phyloP scores from a whole-genome alignment of 2,113 vertebrate genomes.

The Megaleporinus macrocephalus region DNA sequence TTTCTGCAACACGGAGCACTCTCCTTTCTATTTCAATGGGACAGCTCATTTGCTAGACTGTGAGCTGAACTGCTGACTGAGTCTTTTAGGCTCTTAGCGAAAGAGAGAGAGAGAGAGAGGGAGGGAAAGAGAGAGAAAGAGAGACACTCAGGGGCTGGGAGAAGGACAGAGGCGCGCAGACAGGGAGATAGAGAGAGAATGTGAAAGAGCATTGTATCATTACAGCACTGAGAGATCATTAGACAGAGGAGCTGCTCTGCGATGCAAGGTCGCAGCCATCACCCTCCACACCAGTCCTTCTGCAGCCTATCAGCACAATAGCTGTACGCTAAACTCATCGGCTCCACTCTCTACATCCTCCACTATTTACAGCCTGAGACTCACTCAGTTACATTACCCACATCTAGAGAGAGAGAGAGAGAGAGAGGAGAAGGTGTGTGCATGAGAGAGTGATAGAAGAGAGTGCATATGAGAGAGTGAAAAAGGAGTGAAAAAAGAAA shows the following conservation, averaged over 20 bases:
- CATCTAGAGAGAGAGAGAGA: conserved; percentile 9
- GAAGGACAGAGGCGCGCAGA: conserved; percentile 42
- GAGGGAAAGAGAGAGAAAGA: conserved; percentile 51
- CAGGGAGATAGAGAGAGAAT: conserved; percentile 50
- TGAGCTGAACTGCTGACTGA: conserved; percentile 80
- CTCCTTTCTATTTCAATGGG: conserved; percentile 82
- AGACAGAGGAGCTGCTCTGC: conserved; percentile 71
- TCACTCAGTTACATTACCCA: conserved; percentile 64
- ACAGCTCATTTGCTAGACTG: conserved; percentile 86
- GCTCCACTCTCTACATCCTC: conserved; percentile 52
- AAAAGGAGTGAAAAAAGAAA: neutral
- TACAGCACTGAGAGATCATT: conserved; percentile 78
- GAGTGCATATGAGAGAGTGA: no score
- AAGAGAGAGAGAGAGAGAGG: conserved; percentile 56
- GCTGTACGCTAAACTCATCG: conserved; percentile 71
- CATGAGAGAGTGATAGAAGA: no score
- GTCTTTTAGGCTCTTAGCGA: conserved; percentile 68
- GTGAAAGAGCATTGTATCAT: conserved; percentile 71
- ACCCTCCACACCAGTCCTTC: conserved; percentile 62
- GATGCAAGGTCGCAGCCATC: conserved; percentile 76
- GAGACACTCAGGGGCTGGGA: conserved; percentile 60
- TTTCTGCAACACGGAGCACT: conserved; percentile 76
- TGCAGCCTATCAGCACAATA: conserved; percentile 61
- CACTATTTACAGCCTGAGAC: conserved; percentile 52
- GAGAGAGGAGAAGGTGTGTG: neutral